Evolutionary conservation across 1,140 invertebrate genomes (phyloP), one percentile per base, ranked within the genome.

Genomic region (Gyrodactylus bullatarudis): DNA sequence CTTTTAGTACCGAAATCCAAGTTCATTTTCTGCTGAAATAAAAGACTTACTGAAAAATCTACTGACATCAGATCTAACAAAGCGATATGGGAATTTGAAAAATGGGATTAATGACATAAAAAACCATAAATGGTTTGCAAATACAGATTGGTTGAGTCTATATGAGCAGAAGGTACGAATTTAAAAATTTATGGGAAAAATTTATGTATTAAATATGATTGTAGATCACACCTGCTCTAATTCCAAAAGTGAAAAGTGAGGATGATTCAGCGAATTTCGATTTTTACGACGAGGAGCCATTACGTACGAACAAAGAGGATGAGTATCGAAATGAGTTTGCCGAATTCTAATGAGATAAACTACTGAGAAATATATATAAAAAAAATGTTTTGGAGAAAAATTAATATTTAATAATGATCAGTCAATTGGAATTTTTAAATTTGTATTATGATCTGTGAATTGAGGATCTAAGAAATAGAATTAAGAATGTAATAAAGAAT

Each of bases 91-190:
- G 73, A 99, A 99, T 81, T 82, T 99, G 74, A 97, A 96, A 81
- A 95, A 96, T 77, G 94, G 91, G 74, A 92, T 98, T 20, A 95
- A 96, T 83, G 94, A 98, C 82, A 98, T 98, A 79, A 97, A 97
- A 82, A 88, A 88, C 77, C 93, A 97, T 83, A 95, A 93, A 81
- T 99, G 94, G 94, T 99, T 98, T 24, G 23, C 21, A 2, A 71
- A 71, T 26, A 96, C 91, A 75, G 26, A 54, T 34, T 21, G 69
- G 22, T 68, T 73, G 21, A 20, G 24, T 73, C 71, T 71, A 21
- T 74, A 69, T 34, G 22, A 73, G 23, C 54, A 75, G 26, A 27
- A 75, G 34, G 68, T 74, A 26, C 26, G 22, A 69, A 23, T 24
- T 71, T 71, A 71, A 23, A 23, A 20, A 1, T 26, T 25, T 68